A percentile compares a stretch with the other conserved stretches of the same genome.
Evolutionary conservation across 2,888 invertebrate species (phyloP).

Genomic region (Calliphora vomitoria): DNA sequence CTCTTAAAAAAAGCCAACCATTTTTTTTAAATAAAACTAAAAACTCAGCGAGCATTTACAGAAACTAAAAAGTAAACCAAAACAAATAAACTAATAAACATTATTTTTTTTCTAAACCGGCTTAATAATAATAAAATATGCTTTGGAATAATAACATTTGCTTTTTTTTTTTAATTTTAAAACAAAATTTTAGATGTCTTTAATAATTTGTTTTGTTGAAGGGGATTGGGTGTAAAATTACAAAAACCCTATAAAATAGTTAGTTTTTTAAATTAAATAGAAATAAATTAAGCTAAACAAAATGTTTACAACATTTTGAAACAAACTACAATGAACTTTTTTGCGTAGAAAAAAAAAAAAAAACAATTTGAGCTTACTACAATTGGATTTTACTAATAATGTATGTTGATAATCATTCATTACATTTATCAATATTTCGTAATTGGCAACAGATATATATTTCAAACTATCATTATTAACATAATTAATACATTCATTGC

Average conservation of each 20-base stretch:
- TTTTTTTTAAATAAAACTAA: constrained; percentile 22
- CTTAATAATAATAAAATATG: constrained; percentile 22
- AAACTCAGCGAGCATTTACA: not conserved
- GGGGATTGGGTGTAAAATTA: not conserved
- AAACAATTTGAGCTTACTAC: constrained; percentile 65
- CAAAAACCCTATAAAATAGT: constrained; percentile 16
- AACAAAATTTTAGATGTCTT: constrained; percentile 4
- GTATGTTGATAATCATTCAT: constrained; percentile 17
- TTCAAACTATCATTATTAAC: constrained; percentile 32
- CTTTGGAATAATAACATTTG: not conserved
- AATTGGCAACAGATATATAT: constrained; percentile 74
- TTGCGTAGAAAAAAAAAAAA: constrained; percentile 4
- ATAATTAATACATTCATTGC: constrained; percentile 48
- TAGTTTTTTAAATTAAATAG: constrained; percentile 35
- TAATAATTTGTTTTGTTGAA: constrained; percentile 5
- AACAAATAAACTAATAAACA: not conserved
- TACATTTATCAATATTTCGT: constrained; percentile 57
- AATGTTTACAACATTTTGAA: constrained; percentile 41
- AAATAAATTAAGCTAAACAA: constrained; percentile 51
- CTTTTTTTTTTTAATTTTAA: not conserved
- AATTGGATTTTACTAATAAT: constrained; percentile 42
- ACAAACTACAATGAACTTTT: constrained; percentile 1
- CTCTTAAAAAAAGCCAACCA: constrained; percentile 1
- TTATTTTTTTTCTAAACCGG: not conserved
- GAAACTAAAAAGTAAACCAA: not conserved